phyloP scores from a whole-genome alignment of 1,140 invertebrate genomes.

The Bombus haemorrhoidalis region DNA sequence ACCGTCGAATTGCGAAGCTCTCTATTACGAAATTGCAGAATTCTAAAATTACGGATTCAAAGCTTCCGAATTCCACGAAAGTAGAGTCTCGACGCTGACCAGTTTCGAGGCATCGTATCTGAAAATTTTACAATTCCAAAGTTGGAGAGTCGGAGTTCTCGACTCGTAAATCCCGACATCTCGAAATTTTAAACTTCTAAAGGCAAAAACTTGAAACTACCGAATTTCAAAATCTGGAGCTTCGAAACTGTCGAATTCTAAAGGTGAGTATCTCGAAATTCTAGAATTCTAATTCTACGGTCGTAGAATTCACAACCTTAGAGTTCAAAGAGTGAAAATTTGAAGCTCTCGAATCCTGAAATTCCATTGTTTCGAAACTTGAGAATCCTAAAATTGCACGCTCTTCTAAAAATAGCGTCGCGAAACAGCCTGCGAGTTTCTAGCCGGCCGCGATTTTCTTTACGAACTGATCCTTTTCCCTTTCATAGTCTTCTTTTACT shows the following conservation, averaged over 20 bases:
- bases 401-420: slow-evolving; percentile 5
- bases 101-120: accelerated
- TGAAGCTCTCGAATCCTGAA: not conserved
- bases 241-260: not conserved
- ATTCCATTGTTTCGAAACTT: not conserved
- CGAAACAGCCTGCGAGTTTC: not conserved
- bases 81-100: too few species aligned
- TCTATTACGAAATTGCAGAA: too few species aligned
- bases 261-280: not conserved
- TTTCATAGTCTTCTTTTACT: not conserved
- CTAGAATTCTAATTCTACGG: not conserved
- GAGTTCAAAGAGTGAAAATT: not conserved
- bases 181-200: not conserved
- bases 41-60: not conserved
- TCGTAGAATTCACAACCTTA: not conserved
- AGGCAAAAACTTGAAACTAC: accelerated
- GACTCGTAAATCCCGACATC: too few species aligned
- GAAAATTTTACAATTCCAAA: not conserved
- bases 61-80: not conserved
- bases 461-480: not conserved
- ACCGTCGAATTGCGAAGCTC: too few species aligned
- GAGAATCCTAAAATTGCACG: not conserved
- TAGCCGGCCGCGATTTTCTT: not conserved
- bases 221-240: too few species aligned
- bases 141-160: too few species aligned